Percentiles rank a stretch among this genome's conserved stretches.
Conservation (phyloP, 2,113 vertebrate genomes). For the Notechis scutatus region DNA sequence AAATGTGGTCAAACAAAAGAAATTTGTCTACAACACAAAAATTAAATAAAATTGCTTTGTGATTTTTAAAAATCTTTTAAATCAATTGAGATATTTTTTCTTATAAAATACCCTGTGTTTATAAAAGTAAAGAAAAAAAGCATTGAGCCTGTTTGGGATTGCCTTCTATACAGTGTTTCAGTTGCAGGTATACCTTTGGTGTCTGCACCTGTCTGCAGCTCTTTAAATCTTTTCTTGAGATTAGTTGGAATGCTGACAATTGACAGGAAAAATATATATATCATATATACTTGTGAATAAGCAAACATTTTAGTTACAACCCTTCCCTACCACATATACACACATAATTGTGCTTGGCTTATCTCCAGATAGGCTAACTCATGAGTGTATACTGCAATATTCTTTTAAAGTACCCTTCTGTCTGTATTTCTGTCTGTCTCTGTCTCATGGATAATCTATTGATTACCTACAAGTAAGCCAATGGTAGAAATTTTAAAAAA, state of each 20-base stretch:
- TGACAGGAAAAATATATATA: not conserved
- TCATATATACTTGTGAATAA: not conserved
- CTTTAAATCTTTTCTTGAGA: not conserved
- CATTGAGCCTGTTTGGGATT: not conserved
- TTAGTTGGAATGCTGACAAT: not conserved
- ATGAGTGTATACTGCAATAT: not conserved
- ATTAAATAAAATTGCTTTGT: not conserved
- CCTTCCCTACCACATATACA: not conserved
- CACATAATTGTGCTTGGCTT: not conserved
- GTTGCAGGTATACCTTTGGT: not conserved
- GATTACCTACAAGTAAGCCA: too few species aligned
- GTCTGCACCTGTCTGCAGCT: not conserved
- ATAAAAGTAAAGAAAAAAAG: not conserved
- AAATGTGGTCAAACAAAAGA: not conserved
- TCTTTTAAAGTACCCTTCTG: not conserved
- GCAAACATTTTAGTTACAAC: not conserved
- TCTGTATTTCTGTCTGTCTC: too few species aligned
- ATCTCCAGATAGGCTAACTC: not conserved
- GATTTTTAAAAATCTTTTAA: not conserved
- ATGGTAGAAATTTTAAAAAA: too few species aligned
- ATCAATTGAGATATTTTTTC: not conserved
- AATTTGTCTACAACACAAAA: not conserved
- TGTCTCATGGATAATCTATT: too few species aligned
- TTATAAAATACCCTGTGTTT: not conserved
- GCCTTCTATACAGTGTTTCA: not conserved